Conservation (phyloP, 2,888 invertebrate species). For the Caenorhabditis plicata region DNA sequence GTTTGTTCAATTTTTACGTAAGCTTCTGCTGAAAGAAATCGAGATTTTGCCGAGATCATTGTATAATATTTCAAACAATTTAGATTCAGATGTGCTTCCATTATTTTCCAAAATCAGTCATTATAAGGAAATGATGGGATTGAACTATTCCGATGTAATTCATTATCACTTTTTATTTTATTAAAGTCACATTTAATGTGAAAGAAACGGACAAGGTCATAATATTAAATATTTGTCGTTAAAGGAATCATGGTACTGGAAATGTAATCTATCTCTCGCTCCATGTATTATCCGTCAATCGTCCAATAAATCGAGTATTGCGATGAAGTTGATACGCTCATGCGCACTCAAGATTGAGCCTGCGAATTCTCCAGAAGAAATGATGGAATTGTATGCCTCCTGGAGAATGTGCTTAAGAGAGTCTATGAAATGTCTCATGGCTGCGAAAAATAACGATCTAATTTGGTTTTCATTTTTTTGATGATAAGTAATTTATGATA, state of each 20-base stretch:
- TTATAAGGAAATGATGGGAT: conserved; percentile 6
- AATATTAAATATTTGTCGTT: not conserved
- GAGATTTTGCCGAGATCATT: conserved; percentile 13
- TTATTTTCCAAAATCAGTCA: conserved; percentile 8
- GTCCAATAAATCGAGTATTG: conserved; percentile 2
- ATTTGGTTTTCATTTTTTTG: conserved; percentile 1
- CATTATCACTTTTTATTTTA: no score
- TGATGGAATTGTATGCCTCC: conserved; percentile 7
- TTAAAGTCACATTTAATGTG: no score
- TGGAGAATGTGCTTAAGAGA: conserved; percentile 18
- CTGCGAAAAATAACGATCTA: conserved; percentile 13
- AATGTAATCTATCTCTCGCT: conserved; percentile 11
- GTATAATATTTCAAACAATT: conserved; percentile 3
- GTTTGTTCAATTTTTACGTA: conserved; percentile 9
- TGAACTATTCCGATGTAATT: not conserved
- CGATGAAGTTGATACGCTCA: conserved; percentile 2
- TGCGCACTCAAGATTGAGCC: conserved; percentile 3
- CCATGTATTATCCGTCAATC: conserved; percentile 9
- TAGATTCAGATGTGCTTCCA: conserved; percentile 3
- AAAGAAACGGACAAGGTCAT: no score
- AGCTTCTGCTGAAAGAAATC: conserved; percentile 2
- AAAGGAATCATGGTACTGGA: conserved; percentile 20
- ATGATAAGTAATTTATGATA: not conserved
- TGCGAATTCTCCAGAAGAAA: conserved; percentile 3
- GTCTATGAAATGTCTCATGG: conserved; percentile 1